Evolutionary conservation across 2,888 invertebrate species (phyloP).

Genomic region (Lycocerus yunnanus): DNA sequence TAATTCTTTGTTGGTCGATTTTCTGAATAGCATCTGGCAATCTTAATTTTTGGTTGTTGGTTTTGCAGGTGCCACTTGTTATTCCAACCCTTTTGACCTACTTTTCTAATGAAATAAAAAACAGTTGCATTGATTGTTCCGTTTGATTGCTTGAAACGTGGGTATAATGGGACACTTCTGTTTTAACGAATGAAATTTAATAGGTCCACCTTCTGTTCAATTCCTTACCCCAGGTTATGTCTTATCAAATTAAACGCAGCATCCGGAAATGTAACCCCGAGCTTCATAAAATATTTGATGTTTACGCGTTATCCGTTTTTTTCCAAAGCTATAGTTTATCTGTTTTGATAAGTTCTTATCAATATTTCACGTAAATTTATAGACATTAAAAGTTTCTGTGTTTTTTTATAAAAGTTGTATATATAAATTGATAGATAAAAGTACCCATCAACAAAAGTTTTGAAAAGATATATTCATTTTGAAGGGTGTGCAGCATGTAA

Average conservation of each 20-base stretch:
- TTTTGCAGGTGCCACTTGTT: conserved; percentile 39
- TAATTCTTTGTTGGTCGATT: not conserved
- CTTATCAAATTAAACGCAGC: not conserved
- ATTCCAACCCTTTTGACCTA: conserved; percentile 36
- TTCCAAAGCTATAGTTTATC: not conserved
- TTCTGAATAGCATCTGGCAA: conserved; percentile 34
- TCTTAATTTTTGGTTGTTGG: conserved; percentile 33
- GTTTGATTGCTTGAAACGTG: conserved; percentile 10
- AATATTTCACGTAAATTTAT: not conserved
- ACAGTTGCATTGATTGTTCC: conserved; percentile 30
- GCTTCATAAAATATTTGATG: too few relatives aligned
- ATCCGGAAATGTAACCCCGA: not conserved
- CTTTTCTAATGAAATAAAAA: conserved; percentile 31
- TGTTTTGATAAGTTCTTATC: not conserved
- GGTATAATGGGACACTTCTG: not conserved
- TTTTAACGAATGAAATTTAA: not conserved
- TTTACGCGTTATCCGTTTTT: too few relatives aligned
- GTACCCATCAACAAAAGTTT: not conserved
- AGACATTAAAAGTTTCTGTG: too few relatives aligned
- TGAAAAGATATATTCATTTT: not conserved
- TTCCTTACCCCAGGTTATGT: not conserved
- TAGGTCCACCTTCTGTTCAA: not conserved
- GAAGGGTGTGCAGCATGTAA: not conserved
- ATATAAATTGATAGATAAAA: not conserved
- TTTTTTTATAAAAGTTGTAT: not conserved